Base-by-base conservation (phyloP, 2,113 vertebrate genomes). In the Lepisosteus osseus region DNA sequence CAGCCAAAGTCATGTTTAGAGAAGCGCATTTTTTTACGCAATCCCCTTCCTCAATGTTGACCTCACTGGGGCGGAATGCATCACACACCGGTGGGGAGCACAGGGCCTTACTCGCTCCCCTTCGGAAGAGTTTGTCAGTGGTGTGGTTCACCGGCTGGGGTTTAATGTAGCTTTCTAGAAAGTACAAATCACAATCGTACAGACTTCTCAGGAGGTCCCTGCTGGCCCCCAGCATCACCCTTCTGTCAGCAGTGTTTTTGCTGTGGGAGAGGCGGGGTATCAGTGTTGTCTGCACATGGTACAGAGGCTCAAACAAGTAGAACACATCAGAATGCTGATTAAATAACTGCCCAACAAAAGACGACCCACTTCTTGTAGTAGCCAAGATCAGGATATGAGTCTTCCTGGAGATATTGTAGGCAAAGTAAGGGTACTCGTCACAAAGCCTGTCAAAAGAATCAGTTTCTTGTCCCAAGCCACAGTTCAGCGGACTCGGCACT, bases 241-340 rank as follows among this genome's bases (percentile, higher is more conserved):
- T 89, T 17, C 96, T 86, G 79, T 98, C 95, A 0, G 89, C 86
- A 0, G 94, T 86, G 44, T 92, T 92, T 80, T 93, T 93, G 85
- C 92, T 94, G 85, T 96, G 95, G 1, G 94, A 93, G 79, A 97
- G 87, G 66, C 94, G 94, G 7, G 96, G 95, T 63, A 97, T 94
- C 74, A 98, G 87, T 0, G 94, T 93, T 67, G 93, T 94, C 87
- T 98, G 96, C 44, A 98, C 96, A 0, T 98, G 97, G 82, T 97
- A 98, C 42, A 99, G 96, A 8, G 97, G 97, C 87, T 99, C 97
- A 2, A 98, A 99, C 86, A 99, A 90, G 90, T 98, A 99, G 87
- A 99, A 99, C 68, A 98, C 92, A 75, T 98, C 94, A 2, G 94
- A 93, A 85, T 99, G 96, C 85, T 99, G 97, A 87, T 99, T 99